phyloP scores from a whole-genome alignment of 35 echinoderm and acorn worm species.

The Holothuria glaberrima region DNA sequence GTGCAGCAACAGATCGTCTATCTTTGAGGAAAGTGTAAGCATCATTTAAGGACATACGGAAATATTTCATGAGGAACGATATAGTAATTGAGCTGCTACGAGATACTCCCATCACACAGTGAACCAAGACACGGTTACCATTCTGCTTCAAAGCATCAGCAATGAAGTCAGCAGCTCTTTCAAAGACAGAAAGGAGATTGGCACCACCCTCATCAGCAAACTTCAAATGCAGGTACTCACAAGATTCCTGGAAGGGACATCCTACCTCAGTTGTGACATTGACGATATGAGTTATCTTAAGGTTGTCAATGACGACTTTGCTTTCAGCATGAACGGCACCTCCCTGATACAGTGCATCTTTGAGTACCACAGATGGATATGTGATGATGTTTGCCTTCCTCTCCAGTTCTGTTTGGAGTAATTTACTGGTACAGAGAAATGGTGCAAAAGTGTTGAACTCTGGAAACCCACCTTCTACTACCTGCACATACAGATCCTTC shows the following conservation, averaged over 20 bases:
- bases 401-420: slow-evolving; percentile 68
- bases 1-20: slow-evolving; percentile 64
- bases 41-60: slow-evolving; percentile 74
- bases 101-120: slow-evolving; percentile 89
- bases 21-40: slow-evolving; percentile 75
- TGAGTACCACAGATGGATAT: slow-evolving; percentile 87
- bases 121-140: slow-evolving; percentile 81
- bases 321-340: slow-evolving; percentile 68
- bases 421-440: slow-evolving; percentile 70
- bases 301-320: slow-evolving; percentile 58
- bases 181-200: slow-evolving; percentile 62
- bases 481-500: slow-evolving; percentile 53
- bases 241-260: slow-evolving; percentile 65
- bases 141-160: slow-evolving; percentile 58
- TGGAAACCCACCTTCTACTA: slow-evolving; percentile 74
- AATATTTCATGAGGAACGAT: slow-evolving; percentile 91
- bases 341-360: slow-evolving; percentile 85
- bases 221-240: slow-evolving; percentile 80
- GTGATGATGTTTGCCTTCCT: slow-evolving; percentile 61
- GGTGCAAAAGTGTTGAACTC: slow-evolving; percentile 64
- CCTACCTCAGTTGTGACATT: slow-evolving; percentile 71
- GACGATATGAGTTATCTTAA: slow-evolving; percentile 84
- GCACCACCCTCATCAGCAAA: slow-evolving; percentile 72
- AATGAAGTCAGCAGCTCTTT: slow-evolving; percentile 79
- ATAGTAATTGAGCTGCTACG: slow-evolving; percentile 88